Evolutionary conservation across 2,888 invertebrate species (phyloP), one percentile per base, ranked within the genome.

Genomic region (Drosophila mulleri): DNA sequence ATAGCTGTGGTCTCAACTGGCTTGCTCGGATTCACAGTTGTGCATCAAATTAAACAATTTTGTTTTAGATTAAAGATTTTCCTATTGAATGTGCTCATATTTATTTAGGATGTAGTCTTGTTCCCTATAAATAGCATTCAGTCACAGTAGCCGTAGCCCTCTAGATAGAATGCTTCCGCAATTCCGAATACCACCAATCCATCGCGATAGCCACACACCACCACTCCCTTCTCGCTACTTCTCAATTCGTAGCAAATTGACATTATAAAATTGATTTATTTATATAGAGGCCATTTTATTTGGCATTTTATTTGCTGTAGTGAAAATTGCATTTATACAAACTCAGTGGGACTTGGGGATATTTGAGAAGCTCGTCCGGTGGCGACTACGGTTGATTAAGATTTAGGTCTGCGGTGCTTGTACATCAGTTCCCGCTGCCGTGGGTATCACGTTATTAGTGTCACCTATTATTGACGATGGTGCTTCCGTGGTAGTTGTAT

Each of bases 251-350:
- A 60, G 35, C 39, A 62, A 68, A 23, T 62, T 26, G 16, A 59
- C 32, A 61, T 23, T 54, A 37, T 54, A 32, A 52, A 57, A 48
- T 56, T 50, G 54, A 62, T 42, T 66, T 70, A 58, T 70, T 62
- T 39, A 58, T 54, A 37, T 48, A 35, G 54, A 62, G 62, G 59
- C 39, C 54, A 62, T 62, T 16, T 14, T 59, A 16, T 16, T 9
- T 61, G 26, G 41, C 65, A 14, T 65, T 76, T 78, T 66, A 78
- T 73, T 68, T 58, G 23, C 18, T 67, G 67, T 23, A 16, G 29
- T 16, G 35, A 20, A 42, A 52, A 52, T 11, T 39, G 29, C 52
- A 54, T 54, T 67, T 67, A 52, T 9, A 76, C 16, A 62, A 26
- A 52, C 32, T 56, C 20, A 39, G n/a, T 52, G 44, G 37, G n/a